Base-by-base conservation (phyloP, 2,888 invertebrate genomes). In the Tholera decimalis region DNA sequence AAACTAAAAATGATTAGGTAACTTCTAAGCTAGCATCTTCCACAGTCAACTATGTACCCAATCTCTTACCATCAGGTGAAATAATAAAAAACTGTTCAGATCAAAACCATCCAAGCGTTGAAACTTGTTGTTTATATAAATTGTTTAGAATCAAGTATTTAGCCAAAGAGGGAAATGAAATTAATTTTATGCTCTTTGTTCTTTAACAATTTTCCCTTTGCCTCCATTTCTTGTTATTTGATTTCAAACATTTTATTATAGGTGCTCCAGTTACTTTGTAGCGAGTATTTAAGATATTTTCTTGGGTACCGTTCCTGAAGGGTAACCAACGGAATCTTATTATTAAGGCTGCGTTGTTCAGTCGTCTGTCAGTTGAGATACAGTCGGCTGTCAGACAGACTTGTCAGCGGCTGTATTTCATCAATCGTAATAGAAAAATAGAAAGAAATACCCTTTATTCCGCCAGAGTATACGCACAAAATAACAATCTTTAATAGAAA, bases 171-270 rank as follows among this genome's bases (percentile, higher is more conserved):
- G 37, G 18, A 61, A 69, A 54, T 50, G 46, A 79, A 81, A 82
- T 83, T 77, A 82, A 81, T 81, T 73, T 73, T 35, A 76, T 77
- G 55, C 71, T 73, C 70, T 77, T 83, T 79, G 77, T 82, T 76
- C 68, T 55, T 54, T 7, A 56, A 54, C 54, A 79, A 81, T 72
- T 73, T 79, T 68, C 55, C 41, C 69, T 72, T 68, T 9, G 22
- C 46, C 63, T 75, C 33, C 30, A 66, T 77, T 65, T 56, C 71
- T 53, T 18, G 46, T 71, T 78, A 78, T 82, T 83, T 79, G 59
- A 73, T 83, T 75, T 59, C 44, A 69, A 57, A 76, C 71, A 79
- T 76, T 74, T 75, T 80, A 69, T 68, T 81, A 53, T 55, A 59
- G n/a, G n/a, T n/a, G n/a, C 64, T 83, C 56, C 50, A 63, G 56